Evolutionary conservation across 2,113 vertebrate species (phyloP).

Genomic region (Osmerus mordax): DNA sequence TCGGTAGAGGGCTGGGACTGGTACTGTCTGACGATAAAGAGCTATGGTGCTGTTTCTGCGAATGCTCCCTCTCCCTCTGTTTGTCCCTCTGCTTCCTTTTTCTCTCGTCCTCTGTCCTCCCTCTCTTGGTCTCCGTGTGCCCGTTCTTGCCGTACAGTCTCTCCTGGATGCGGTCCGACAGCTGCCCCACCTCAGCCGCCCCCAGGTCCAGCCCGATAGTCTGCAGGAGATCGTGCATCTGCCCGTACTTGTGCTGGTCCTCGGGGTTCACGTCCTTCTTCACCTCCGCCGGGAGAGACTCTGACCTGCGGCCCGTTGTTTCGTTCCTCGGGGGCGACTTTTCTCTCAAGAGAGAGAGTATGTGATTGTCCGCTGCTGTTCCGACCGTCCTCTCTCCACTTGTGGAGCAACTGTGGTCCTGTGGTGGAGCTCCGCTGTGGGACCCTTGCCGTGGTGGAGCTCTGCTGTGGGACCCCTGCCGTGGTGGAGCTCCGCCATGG

Average conservation of each 20-base stretch:
- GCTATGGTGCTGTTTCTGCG: too few relatives aligned
- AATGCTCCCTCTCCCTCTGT: too few relatives aligned
- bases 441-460: background rate
- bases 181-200: conserved; percentile 62
- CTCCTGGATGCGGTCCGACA: conserved; percentile 62
- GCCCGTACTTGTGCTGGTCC: conserved; percentile 18
- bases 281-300: background rate
- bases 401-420: background rate
- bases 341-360: background rate
- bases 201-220: conserved; percentile 63
- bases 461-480: background rate
- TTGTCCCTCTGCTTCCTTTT: background rate
- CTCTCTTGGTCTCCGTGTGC: background rate
- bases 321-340: background rate
- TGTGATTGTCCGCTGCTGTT: background rate
- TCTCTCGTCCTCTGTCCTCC: conserved; percentile 12
- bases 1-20: too few relatives aligned
- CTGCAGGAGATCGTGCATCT: conserved; percentile 59
- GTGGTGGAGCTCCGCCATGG: too few relatives aligned
- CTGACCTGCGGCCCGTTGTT: background rate
- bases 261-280: background rate
- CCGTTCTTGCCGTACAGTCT: conserved; percentile 62
- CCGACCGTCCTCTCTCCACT: background rate
- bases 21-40: too few relatives aligned
- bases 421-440: background rate